Evolutionary conservation across 2,113 vertebrate genomes (phyloP).

Genomic region (Strix aluco): DNA sequence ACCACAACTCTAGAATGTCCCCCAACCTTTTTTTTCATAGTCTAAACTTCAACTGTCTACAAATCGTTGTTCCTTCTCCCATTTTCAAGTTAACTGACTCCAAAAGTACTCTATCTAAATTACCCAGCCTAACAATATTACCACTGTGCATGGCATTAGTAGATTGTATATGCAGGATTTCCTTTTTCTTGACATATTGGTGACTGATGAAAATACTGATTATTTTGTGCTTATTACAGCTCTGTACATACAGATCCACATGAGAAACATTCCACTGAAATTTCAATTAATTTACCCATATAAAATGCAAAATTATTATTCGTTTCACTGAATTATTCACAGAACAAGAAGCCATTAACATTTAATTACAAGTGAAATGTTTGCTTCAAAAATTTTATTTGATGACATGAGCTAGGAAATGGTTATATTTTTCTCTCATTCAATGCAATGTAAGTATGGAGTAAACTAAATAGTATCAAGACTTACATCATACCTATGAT

Average conservation of each 20-base stretch:
- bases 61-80: rapidly evolving
- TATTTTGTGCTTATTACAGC: background rate
- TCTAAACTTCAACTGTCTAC: background rate
- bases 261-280: background rate
- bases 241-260: background rate
- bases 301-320: background rate
- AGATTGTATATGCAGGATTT: background rate
- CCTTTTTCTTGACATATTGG: background rate
- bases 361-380: background rate
- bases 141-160: background rate
- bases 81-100: background rate
- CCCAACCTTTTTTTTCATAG: rapidly evolving
- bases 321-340: background rate
- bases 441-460: background rate
- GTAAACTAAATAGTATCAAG: background rate
- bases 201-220: background rate
- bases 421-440: background rate
- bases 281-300: background rate
- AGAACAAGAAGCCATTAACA: background rate
- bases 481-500: background rate
- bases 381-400: background rate
- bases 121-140: background rate
- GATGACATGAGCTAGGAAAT: background rate
- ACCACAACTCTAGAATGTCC: background rate
- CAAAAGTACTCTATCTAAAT: background rate